phyloP scores from a whole-genome alignment of 2,797 vertebrate genomes.

The Gymnocypris eckloni region DNA sequence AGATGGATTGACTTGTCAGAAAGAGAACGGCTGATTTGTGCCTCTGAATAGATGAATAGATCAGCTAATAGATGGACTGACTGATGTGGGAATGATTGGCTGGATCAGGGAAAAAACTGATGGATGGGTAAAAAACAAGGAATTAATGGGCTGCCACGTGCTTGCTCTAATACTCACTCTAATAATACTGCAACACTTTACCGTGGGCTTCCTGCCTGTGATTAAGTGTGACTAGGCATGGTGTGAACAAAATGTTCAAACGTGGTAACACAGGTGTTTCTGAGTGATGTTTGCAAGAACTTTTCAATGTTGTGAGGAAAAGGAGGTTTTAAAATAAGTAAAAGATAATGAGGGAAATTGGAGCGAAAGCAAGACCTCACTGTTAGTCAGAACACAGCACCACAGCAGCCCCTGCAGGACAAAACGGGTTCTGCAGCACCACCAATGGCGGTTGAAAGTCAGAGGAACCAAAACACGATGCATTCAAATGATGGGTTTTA shows the following conservation, averaged over 20 bases:
- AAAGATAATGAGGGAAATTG: conserved; percentile 28
- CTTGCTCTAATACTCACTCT: conserved; percentile 32
- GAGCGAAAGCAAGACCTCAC: neutral
- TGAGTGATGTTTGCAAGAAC: conserved; percentile 24
- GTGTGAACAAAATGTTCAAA: conserved; percentile 32
- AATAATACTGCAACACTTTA: conserved; percentile 28
- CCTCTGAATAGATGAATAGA: conserved; percentile 48
- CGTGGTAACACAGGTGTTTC: conserved; percentile 12
- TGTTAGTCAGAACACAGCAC: conserved; percentile 44
- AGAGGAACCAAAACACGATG: neutral
- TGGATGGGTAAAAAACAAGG: conserved; percentile 34
- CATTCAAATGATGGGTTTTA: neutral
- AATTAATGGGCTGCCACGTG: conserved; percentile 27
- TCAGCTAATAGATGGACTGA: conserved; percentile 54
- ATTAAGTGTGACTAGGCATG: conserved; percentile 25
- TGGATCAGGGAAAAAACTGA: conserved; percentile 40
- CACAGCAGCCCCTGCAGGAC: conserved; percentile 70
- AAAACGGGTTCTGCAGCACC: conserved; percentile 29
- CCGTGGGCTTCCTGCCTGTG: conserved; percentile 24
- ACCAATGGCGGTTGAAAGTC: neutral
- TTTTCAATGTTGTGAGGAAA: neutral
- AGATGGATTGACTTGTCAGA: conserved; percentile 58
- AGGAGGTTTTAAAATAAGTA: conserved; percentile 18
- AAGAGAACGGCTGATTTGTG: conserved; percentile 55
- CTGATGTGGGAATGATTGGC: conserved; percentile 54